phyloP scores from a whole-genome alignment of 2,888 invertebrate species.

The Erebia ligea region DNA sequence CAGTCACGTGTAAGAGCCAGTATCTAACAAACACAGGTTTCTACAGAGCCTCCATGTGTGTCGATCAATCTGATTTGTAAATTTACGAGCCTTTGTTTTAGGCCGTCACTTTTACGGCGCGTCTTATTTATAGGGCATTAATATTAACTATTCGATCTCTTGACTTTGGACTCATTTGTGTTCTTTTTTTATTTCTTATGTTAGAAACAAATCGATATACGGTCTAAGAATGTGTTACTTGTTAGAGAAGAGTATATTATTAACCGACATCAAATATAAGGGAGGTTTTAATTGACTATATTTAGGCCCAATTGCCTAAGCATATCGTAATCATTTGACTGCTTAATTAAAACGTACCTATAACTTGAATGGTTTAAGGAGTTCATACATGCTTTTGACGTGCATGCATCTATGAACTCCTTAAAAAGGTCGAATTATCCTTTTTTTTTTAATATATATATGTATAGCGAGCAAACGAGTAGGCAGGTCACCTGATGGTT shows the following conservation, averaged over 20 bases:
- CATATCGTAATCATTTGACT: no score
- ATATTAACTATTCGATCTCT: conserved; percentile 44
- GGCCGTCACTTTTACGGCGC: conserved; percentile 49
- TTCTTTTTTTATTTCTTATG: conserved; percentile 10
- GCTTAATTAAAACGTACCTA: no score
- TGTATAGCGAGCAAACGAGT: no score
- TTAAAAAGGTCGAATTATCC: no score
- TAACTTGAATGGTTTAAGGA: no score
- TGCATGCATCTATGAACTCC: no score
- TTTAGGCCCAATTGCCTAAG: no score
- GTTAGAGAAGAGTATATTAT: conserved; percentile 8
- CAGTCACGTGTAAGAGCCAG: not conserved
- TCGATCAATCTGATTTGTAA: conserved; percentile 52
- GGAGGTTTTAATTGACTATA: not conserved
- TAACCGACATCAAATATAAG: not conserved
- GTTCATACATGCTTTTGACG: no score
- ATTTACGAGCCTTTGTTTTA: conserved; percentile 54
- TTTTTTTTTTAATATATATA: no score
- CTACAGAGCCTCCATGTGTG: conserved; percentile 10
- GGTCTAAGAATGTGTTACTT: not conserved
- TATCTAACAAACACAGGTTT: conserved; percentile 12
- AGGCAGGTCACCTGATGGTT: no score
- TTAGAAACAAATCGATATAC: conserved; percentile 17
- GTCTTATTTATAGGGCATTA: conserved; percentile 54
- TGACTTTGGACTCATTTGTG: conserved; percentile 4